Conservation (phyloP, 2,888 invertebrate species). For the Temnothorax ravouxi region DNA sequence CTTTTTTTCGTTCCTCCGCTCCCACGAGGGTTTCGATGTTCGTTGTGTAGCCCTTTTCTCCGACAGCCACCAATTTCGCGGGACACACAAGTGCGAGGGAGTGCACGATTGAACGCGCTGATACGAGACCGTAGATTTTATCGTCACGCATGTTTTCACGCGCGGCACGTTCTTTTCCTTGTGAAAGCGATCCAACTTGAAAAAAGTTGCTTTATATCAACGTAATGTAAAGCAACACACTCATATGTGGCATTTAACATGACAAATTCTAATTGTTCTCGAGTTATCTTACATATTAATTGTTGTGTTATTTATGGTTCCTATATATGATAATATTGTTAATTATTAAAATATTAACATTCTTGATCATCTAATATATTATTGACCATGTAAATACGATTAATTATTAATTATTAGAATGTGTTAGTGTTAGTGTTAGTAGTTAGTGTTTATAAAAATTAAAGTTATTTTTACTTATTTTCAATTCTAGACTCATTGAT, state of each 20-base stretch:
- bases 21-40: conserved; percentile 45
- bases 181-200: conserved; percentile 63
- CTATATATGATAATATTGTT: background rate
- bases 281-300: conserved; percentile 1
- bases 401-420: too few species aligned
- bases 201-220: conserved; percentile 46
- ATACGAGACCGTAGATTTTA: conserved; percentile 57
- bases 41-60: conserved; percentile 44
- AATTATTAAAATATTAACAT: conserved; percentile 11
- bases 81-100: conserved; percentile 35
- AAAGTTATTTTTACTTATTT: too few species aligned
- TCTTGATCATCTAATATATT: background rate
- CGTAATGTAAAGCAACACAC: too few species aligned
- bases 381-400: too few species aligned
- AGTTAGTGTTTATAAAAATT: too few species aligned
- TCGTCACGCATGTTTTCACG: conserved; percentile 71
- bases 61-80: conserved; percentile 33
- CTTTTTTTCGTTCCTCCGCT: background rate
- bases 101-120: conserved; percentile 56
- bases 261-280: background rate
- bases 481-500: too few species aligned
- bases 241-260: too few species aligned
- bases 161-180: conserved; percentile 41
- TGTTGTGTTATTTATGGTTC: background rate
- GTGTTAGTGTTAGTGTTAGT: too few species aligned